Percentiles rank a stretch among this genome's conserved stretches.
Conservation (phyloP, 2,888 invertebrate genomes). For the Tyria jacobaeae region DNA sequence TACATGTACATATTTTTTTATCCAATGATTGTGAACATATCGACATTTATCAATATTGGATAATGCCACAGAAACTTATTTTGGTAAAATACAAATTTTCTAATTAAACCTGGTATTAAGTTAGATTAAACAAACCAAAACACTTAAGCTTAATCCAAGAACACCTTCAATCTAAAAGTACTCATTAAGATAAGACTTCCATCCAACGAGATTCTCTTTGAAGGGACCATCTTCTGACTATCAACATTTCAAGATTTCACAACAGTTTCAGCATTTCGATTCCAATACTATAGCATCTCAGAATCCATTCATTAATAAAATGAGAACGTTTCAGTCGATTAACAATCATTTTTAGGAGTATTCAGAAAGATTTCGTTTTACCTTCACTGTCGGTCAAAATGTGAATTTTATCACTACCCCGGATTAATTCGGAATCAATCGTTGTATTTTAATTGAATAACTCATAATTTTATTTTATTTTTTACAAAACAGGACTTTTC, state of each 20-base stretch:
- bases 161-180: background rate
- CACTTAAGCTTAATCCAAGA: background rate
- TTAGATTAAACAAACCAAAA: background rate
- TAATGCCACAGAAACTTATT: too few species aligned
- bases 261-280: too few species aligned
- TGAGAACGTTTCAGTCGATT: slow-evolving; percentile 2
- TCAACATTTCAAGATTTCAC: too few species aligned
- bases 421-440: slow-evolving; percentile 67
- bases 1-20: too few species aligned
- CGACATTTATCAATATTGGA: background rate
- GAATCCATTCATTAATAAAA: slow-evolving; percentile 5
- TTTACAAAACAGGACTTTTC: too few species aligned
- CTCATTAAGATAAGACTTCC: background rate
- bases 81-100: background rate
- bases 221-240: background rate
- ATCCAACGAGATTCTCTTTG: background rate
- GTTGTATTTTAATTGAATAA: background rate
- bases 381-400: slow-evolving; percentile 39
- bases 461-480: background rate
- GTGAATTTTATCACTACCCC: slow-evolving; percentile 57
- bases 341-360: slow-evolving; percentile 19
- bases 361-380: slow-evolving; percentile 23
- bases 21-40: too few species aligned
- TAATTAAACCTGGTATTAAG: background rate
- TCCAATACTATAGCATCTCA: background rate